Conservation (phyloP, 2,888 invertebrate genomes). For the Hipparchia semele region DNA sequence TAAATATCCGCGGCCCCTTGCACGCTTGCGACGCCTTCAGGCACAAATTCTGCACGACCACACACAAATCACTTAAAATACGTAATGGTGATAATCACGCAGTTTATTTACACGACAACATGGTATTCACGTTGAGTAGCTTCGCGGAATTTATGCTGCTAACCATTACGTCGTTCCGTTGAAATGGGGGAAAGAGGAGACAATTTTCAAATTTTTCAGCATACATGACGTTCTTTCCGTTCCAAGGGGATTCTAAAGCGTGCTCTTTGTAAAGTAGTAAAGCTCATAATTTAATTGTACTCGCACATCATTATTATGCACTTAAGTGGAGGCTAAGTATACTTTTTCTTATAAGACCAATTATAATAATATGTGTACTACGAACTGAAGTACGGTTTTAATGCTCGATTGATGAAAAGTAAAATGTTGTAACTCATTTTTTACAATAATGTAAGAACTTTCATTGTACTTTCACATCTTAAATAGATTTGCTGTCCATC, state of each 20-base stretch:
- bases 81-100: constrained; percentile 55
- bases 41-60: constrained; percentile 95
- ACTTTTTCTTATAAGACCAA: background rate
- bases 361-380: too few species aligned
- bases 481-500: too few species aligned
- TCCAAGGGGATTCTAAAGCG: background rate
- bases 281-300: background rate
- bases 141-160: constrained; percentile 32
- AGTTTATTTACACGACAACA: constrained; percentile 53
- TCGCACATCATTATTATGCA: background rate
- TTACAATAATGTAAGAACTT: too few species aligned
- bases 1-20: constrained; percentile 91
- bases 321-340: background rate
- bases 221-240: background rate
- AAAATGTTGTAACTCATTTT: too few species aligned
- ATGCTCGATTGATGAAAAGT: too few species aligned
- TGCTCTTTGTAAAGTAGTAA: background rate
- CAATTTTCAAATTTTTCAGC: constrained; percentile 12
- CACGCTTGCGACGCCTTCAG: constrained; percentile 94
- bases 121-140: constrained; percentile 33
- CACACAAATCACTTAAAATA: constrained; percentile 61
- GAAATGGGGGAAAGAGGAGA: constrained; percentile 14
- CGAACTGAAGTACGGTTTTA: too few species aligned
- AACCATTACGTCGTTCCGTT: constrained; percentile 5
- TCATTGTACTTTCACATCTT: too few species aligned